Base-by-base conservation (phyloP, 2,888 invertebrate species). In the Hermaeophaga mercurialis region DNA sequence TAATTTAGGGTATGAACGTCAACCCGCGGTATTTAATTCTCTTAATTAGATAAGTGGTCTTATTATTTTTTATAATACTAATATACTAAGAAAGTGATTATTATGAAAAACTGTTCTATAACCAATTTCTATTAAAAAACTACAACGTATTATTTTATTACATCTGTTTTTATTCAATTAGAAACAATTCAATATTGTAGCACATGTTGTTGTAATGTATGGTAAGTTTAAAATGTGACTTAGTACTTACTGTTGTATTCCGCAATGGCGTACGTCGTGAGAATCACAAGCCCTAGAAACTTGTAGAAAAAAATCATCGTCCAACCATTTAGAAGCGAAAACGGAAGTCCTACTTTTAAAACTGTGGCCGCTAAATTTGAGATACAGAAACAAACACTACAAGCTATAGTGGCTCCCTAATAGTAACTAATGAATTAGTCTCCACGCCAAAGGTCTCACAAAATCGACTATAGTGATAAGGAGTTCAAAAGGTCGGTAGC, bases 401-500 rank as follows among this genome's bases (percentile, higher is more conserved):
- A 48, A 49, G 47, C 33, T 26, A 44, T 48, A 39, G 50, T 44
- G 54, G 11, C 58, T 56, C 46, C 43, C 49, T 54, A 46, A 54
- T 50, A 47, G 43, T 56, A 48, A 52, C 50, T 54, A 54, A 54
- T 56, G 41, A 62, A 48, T 57, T 14, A 48, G 33, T 47, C 49
- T 56, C 52, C 39, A 47, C 34, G 14, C 28, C 59, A 56, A 64
- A 61, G 65, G 56, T 66, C 62, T 59, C 59, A 48, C 50, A 61
- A 63, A 65, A 66, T 57, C 62, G 61, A 62, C 62, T 61, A 54
- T 54, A 58, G 52, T 63, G 64, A 66, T 66, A 63, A 62, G 54
- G 50, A 63, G 66, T 65, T 68, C 64, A 64, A 63, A 56, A 62
- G 68, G 67, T 66, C 63, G 56, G 44, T 31, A 41, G 58, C 36